These are phyloP conservation scores for Psilopsiagon aurifrons DNA, from an alignment of 2,113 vertebrate species.

Conservation along the genomic window DNA sequence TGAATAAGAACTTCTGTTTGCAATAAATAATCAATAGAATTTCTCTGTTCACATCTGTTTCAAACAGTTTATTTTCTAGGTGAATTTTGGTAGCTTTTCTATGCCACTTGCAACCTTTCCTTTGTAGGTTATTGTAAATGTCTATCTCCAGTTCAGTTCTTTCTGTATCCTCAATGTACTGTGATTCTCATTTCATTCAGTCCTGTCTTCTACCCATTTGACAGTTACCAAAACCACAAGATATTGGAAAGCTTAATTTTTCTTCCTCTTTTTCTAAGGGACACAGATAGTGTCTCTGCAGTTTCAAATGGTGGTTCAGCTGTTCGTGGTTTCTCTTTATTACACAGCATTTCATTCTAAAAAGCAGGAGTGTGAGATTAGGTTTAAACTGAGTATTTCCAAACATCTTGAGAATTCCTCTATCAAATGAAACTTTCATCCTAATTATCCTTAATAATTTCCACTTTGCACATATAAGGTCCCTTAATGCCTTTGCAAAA, in stretches of 20 bases:
- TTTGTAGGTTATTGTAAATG: not conserved
- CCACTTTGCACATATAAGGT: conserved; percentile 57
- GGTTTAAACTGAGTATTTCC: conserved; percentile 48
- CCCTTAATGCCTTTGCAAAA: conserved; percentile 58
- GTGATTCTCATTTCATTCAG: not conserved
- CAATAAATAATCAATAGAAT: not conserved
- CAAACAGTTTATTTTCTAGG: not conserved
- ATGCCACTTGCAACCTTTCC: not conserved
- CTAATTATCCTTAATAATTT: conserved; percentile 65
- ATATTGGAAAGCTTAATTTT: not conserved
- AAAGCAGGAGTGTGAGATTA: conserved; percentile 30
- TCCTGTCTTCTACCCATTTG: not conserved
- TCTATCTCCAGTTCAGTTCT: not conserved
- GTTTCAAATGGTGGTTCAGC: not conserved
- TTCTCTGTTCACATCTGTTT: not conserved
- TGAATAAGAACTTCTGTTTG: not conserved
- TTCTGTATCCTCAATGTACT: not conserved
- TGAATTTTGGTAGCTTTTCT: not conserved
- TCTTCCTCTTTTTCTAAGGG: not conserved
- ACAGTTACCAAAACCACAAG: not conserved
- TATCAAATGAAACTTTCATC: conserved; percentile 49
- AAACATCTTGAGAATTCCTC: conserved; percentile 52
- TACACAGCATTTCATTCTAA: not conserved
- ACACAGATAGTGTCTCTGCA: not conserved
- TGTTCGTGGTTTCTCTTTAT: conserved; percentile 22